These are phyloP conservation scores for Pseudanteris insignis DNA, from an alignment of 2,888 invertebrate genomes.

Conservation along the genomic window DNA sequence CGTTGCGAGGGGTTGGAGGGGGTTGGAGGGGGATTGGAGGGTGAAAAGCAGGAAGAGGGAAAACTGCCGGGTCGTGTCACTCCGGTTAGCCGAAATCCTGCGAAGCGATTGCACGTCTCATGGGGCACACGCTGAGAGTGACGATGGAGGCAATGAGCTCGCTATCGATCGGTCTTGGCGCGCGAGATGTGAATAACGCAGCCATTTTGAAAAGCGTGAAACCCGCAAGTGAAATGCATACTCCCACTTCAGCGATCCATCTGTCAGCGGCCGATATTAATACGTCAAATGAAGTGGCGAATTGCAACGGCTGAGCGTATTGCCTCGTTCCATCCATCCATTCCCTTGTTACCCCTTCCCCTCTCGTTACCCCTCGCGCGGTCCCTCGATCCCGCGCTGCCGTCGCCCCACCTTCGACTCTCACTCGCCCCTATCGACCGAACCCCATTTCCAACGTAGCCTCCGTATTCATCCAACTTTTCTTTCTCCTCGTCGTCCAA, in stretches of 20 bases:
- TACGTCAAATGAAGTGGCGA: constrained; percentile 43
- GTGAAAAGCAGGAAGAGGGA: no score
- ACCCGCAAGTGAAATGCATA: constrained; percentile 43
- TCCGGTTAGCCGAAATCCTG: not conserved
- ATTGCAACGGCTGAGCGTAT: constrained; percentile 37
- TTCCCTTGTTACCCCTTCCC: constrained; percentile 1
- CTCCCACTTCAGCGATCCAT: no score
- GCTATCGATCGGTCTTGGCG: constrained; percentile 42
- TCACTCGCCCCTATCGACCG: no score
- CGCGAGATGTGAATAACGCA: constrained; percentile 40
- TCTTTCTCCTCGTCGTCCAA: no score
- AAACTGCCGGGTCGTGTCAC: not conserved
- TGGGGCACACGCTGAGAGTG: constrained; percentile 34
- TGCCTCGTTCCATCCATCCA: constrained; percentile 15
- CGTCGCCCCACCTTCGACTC: no score
- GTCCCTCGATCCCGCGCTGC: no score
- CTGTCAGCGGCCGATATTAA: constrained; percentile 41
- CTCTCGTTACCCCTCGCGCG: not conserved
- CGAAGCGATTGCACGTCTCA: not conserved
- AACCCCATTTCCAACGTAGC: no score
- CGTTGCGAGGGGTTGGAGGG: no score
- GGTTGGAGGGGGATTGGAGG: no score
- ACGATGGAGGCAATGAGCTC: constrained; percentile 44
- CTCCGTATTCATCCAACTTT: no score
- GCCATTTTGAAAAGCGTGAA: constrained; percentile 45